phyloP scores from a whole-genome alignment of 2,888 invertebrate species.

The Volucella zonaria region DNA sequence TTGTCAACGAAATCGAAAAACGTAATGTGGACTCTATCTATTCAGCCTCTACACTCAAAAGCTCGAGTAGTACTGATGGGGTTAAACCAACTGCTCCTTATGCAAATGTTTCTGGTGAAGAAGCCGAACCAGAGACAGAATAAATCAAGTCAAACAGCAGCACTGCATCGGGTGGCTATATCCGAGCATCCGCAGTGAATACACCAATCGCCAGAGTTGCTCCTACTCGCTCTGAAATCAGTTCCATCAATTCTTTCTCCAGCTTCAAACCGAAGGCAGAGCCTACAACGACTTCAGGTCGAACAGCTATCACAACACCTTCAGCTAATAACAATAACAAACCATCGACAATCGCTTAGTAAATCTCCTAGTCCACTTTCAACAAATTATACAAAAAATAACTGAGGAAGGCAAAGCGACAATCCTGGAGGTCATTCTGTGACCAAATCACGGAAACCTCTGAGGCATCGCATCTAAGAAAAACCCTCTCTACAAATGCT shows the following conservation, averaged over 20 bases:
- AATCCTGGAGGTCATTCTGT: no score
- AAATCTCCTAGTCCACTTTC: conserved; percentile 64
- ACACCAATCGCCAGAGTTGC: conserved; percentile 84
- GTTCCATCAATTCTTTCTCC: conserved; percentile 79
- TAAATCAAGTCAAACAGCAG: conserved; percentile 85
- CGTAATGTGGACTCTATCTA: conserved; percentile 94
- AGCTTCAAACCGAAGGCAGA: conserved; percentile 80
- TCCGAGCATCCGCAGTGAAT: conserved; percentile 88
- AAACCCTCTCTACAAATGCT: no score
- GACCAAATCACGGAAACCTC: no score
- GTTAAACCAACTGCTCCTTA: conserved; percentile 52
- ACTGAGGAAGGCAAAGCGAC: no score
- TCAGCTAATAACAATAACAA: conserved; percentile 56
- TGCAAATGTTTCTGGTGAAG: conserved; percentile 40
- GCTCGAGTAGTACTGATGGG: conserved; percentile 82
- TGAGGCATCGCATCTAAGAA: no score
- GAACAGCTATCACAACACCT: conserved; percentile 22
- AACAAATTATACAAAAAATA: no score
- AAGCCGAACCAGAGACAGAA: conserved; percentile 84
- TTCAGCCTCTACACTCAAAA: conserved; percentile 89
- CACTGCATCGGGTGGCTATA: conserved; percentile 88
- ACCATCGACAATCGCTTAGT: conserved; percentile 72
- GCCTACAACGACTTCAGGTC: conserved; percentile 9
- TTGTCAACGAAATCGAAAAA: conserved; percentile 93
- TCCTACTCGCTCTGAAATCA: conserved; percentile 79